phyloP scores from a whole-genome alignment of 2,888 invertebrate species.

The Erebia epiphron region DNA sequence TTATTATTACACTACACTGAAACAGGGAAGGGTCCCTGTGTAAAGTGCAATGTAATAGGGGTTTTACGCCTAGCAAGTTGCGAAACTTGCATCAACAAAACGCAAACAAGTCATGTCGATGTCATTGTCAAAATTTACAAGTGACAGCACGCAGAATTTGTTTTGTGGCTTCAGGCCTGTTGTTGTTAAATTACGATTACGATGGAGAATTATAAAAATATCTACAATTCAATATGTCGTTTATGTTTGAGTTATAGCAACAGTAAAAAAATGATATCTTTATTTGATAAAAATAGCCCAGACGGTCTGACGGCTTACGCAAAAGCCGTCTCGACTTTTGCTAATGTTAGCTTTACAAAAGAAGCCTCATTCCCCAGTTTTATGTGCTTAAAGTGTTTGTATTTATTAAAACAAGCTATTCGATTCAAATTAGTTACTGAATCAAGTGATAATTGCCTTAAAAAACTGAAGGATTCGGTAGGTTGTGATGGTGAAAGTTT shows the following conservation, averaged over 20 bases:
- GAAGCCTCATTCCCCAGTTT: conserved; percentile 57
- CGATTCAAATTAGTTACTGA: conserved; percentile 66
- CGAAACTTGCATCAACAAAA: no score
- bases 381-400: conserved; percentile 64
- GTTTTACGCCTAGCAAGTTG: no score
- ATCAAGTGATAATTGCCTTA: conserved; percentile 52
- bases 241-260: conserved; percentile 58
- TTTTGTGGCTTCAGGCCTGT: neutral
- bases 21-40: no score
- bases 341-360: conserved; percentile 54
- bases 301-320: conserved; percentile 61
- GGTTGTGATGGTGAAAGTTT: conserved; percentile 22
- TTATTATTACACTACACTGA: no score
- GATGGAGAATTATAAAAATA: conserved; percentile 49
- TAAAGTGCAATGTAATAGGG: no score
- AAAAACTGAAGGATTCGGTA: conserved; percentile 23
- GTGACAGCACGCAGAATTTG: neutral
- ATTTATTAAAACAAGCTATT: conserved; percentile 61
- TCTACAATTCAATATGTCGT: conserved; percentile 62
- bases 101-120: no score
- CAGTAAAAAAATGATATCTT: conserved; percentile 55
- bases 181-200: neutral
- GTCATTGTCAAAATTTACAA: no score
- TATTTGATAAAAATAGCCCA: conserved; percentile 53
- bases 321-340: conserved; percentile 55